Percentiles rank a stretch among this genome's conserved stretches.
These are phyloP conservation scores for Daubentonia madagascariensis DNA, from an alignment of 2,113 vertebrate species.

Conservation along the genomic window DNA sequence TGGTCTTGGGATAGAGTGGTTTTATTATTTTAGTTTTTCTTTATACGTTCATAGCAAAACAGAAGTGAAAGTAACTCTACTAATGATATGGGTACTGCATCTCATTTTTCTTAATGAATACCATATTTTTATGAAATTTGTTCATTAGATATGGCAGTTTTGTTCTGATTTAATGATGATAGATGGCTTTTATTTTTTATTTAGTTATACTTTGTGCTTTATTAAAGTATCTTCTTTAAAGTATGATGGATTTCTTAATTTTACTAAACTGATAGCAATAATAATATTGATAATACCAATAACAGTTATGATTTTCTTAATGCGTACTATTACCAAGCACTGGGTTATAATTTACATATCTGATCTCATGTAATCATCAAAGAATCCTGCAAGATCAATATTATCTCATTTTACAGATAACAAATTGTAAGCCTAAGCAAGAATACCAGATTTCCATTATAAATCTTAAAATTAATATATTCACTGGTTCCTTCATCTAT, in stretches of 20 bases:
- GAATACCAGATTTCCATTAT: constrained; percentile 9
- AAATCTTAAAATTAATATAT: not conserved
- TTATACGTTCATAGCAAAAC: not conserved
- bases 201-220: not conserved
- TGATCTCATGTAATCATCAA: not conserved
- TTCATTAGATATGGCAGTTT: not conserved
- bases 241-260: not conserved
- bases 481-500: not conserved
- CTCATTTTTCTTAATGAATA: not conserved
- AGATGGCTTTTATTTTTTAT: not conserved
- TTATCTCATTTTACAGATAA: not conserved
- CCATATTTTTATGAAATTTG: not conserved
- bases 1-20: not conserved
- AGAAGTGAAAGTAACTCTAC: not conserved
- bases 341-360: not conserved
- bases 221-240: constrained; percentile 1
- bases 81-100: not conserved
- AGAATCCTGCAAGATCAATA: not conserved
- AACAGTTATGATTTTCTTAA: not conserved
- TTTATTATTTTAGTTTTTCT: not conserved
- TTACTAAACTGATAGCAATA: not conserved
- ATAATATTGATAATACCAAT: not conserved
- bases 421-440: not conserved
- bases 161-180: not conserved
- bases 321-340: not conserved